A percentile compares a stretch with the other conserved stretches of the same genome.
These are phyloP conservation scores for Drosophila anomelani DNA, from an alignment of 2,888 invertebrate species.

Conservation along the genomic window DNA sequence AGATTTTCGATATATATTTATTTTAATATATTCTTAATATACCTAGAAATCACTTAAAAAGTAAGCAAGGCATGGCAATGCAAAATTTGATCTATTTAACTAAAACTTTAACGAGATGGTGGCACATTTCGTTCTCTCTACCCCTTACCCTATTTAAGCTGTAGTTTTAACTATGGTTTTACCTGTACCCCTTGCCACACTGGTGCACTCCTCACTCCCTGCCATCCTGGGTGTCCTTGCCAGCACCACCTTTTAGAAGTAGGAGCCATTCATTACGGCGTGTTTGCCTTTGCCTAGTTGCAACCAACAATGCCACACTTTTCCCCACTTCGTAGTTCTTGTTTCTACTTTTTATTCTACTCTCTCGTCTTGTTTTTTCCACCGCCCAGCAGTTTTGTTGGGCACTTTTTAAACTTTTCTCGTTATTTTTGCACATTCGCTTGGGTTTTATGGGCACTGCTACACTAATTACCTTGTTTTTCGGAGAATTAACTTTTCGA, in stretches of 20 bases:
- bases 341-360: constrained; percentile 42
- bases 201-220: neutral
- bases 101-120: neutral
- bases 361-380: constrained; percentile 10
- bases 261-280: constrained; percentile 70
- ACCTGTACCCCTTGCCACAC: constrained; percentile 1
- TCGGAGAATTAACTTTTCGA: constrained; percentile 82
- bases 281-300: constrained; percentile 60
- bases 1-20: no score
- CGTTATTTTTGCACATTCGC: constrained; percentile 80
- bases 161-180: constrained; percentile 4
- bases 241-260: constrained; percentile 20
- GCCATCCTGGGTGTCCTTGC: constrained; percentile 52
- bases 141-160: neutral
- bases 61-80: no score
- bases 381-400: constrained; percentile 25
- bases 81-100: neutral
- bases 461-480: constrained; percentile 82
- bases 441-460: constrained; percentile 76
- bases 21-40: no score
- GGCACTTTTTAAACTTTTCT: constrained; percentile 74
- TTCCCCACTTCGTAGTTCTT: constrained; percentile 46
- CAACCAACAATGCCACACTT: constrained; percentile 73
- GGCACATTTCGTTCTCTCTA: neutral
- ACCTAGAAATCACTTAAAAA: neutral